Percentiles rank a stretch among this genome's conserved stretches.
Conservation (phyloP, 2,888 invertebrate genomes). For the Conistra vaccinii region DNA sequence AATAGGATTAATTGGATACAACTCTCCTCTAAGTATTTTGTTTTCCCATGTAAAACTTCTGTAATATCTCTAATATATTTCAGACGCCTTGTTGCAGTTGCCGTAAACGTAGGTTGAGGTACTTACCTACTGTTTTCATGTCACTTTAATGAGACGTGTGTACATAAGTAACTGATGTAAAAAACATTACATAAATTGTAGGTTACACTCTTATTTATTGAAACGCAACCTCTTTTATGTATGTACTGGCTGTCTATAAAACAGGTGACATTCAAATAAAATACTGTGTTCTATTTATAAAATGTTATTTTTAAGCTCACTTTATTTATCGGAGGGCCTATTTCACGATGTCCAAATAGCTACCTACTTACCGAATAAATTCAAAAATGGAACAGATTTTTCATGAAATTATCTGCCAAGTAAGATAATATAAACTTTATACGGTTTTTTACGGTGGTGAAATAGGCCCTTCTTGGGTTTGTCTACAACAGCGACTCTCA, state of each 20-base stretch:
- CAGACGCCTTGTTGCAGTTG: conserved; percentile 56
- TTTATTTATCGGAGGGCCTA: too few species aligned
- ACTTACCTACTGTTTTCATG: conserved; percentile 73
- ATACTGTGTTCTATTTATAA: conserved; percentile 31
- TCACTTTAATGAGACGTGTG: conserved; percentile 79
- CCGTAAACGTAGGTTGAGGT: conserved; percentile 73
- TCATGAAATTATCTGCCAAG: too few species aligned
- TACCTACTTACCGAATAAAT: too few species aligned
- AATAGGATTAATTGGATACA: not conserved
- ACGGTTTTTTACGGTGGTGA: too few species aligned
- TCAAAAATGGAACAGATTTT: too few species aligned
- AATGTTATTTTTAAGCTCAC: not conserved
- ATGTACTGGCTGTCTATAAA: conserved; percentile 32
- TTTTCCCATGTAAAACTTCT: conserved; percentile 44
- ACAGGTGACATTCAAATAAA: conserved; percentile 39
- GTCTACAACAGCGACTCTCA: not conserved
- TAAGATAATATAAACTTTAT: too few species aligned
- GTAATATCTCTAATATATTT: conserved; percentile 6
- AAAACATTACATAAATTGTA: conserved; percentile 58
- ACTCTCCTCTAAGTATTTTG: not conserved
- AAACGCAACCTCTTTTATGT: conserved; percentile 45
- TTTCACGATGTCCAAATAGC: too few species aligned
- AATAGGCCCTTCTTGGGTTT: not conserved
- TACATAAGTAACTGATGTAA: conserved; percentile 62
- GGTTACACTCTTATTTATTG: conserved; percentile 52